These are phyloP conservation scores for Meleagris gallopavo DNA, from an alignment of 2,113 vertebrate species.

Conservation along the genomic window DNA sequence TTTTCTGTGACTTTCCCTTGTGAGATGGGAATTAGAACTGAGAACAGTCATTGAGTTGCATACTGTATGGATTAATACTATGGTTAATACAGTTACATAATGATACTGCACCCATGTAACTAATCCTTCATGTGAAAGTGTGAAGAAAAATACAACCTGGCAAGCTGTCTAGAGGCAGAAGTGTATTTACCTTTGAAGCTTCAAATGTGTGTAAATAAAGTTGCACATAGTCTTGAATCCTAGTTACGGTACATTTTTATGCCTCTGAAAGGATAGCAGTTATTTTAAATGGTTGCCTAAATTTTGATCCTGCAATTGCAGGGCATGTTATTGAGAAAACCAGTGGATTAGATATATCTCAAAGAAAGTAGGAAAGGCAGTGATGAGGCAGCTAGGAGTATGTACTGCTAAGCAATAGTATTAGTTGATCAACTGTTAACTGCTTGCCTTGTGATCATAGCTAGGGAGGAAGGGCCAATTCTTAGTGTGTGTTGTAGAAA, in stretches of 20 bases:
- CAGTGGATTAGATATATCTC: not conserved
- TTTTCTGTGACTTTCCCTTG: not conserved
- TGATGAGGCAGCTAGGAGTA: not conserved
- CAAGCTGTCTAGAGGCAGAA: not conserved
- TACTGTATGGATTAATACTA: not conserved
- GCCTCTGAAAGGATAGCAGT: not conserved
- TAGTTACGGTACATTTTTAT: not conserved
- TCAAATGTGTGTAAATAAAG: not conserved
- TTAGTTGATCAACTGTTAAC: not conserved
- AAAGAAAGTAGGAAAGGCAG: not conserved
- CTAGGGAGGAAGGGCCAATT: not conserved
- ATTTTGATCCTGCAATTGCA: not conserved
- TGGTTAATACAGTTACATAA: not conserved
- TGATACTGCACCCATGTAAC: not conserved
- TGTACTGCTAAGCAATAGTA: not conserved
- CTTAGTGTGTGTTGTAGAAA: not conserved
- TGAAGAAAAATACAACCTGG: not conserved
- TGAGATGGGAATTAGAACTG: not conserved
- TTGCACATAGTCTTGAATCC: not conserved
- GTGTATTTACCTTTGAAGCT: not conserved
- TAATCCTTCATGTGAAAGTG: not conserved
- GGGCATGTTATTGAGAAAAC: rapidly evolving
- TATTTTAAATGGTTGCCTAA: not conserved
- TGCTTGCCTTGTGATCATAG: not conserved
- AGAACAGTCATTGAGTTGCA: not conserved